Base-by-base conservation (phyloP, 2,888 invertebrate species). In the Elgonia sp. region DNA sequence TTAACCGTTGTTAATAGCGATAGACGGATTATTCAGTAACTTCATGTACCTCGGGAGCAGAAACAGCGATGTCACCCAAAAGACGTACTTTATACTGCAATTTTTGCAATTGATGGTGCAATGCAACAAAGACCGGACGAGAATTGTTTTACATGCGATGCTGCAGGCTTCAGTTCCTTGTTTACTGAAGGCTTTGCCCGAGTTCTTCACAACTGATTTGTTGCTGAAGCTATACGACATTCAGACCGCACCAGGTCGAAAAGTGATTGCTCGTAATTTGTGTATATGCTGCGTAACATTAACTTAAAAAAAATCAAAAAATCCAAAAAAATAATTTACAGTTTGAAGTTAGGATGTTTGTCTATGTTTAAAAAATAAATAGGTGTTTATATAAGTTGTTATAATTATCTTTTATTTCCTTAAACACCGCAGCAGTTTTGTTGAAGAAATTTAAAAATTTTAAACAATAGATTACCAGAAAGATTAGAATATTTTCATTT, bases 211-310 rank as follows among this genome's bases (percentile, higher is more conserved):
- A 88, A 97, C 97, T 87, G 96, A 97, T 89, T 95, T 98, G 79
- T 95, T 98, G 86, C 95, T 98, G 70, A 96, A 97, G 92, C 95
- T 98, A 87, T 98, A 98, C 94, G 98, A 98, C 94, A 95, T 98
- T 69, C 96, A 96, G 72, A 96, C 97, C 21, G 94, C 96, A 21
- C 96, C 96, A 77, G 98, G 98, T 0, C 96, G 98, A 81, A 97
- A 97, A 93, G 97, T 97, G 84, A 98, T 98, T 77, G 98, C 98
- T 0, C 96, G 98, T 92, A 98, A 98, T 94, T 95, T 99, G 84
- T 98, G 98, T n/a, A n/a, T 94, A 96, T 98, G 92, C 96, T 98
- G 92, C 96, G 98, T 89, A 98, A 98, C 95, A 97, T 98, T 95
- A 96, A 96, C 91, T 95, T 97, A 46, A 96, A 96, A 92, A 96